Percentiles rank a stretch among this genome's conserved stretches.
These are phyloP conservation scores for Noctua janthe DNA, from an alignment of 2,888 invertebrate species.

Conservation along the genomic window DNA sequence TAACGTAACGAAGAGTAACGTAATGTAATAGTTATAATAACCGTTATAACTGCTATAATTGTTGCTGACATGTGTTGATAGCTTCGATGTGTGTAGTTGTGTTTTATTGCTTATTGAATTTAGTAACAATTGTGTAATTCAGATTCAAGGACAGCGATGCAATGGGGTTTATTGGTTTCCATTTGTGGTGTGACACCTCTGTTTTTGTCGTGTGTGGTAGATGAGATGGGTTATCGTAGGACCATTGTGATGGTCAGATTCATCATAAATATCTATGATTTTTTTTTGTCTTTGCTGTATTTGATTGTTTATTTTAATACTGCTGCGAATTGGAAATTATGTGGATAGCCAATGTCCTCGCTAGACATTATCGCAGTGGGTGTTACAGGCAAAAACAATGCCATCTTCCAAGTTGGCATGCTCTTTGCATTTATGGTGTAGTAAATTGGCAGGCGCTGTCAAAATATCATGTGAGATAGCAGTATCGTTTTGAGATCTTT, in stretches of 20 bases:
- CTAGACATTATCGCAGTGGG: not conserved
- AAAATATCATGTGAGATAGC: not conserved
- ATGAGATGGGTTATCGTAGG: not conserved
- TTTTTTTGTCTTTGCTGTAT: not conserved
- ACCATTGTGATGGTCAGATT: not conserved
- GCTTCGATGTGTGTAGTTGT: slow-evolving; percentile 37
- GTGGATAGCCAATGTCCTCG: not conserved
- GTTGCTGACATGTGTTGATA: slow-evolving; percentile 60
- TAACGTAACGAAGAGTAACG: slow-evolving; percentile 50
- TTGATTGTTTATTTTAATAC: not conserved
- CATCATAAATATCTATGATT: no score
- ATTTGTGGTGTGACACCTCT: slow-evolving; percentile 2
- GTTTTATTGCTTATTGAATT: slow-evolving; percentile 31
- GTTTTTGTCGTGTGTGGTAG: not conserved
- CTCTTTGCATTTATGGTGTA: not conserved
- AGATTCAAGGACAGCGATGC: slow-evolving; percentile 21
- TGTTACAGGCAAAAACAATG: not conserved
- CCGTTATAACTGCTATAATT: slow-evolving; percentile 60
- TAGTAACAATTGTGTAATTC: slow-evolving; percentile 34
- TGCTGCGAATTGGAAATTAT: not conserved
- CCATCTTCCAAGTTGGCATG: not conserved
- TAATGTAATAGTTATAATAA: slow-evolving; percentile 62
- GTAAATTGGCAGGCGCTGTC: not conserved
- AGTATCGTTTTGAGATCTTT: not conserved
- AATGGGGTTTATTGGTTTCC: slow-evolving; percentile 5